Conservation (phyloP, 2,888 invertebrate species). For the Atrina japonica region DNA sequence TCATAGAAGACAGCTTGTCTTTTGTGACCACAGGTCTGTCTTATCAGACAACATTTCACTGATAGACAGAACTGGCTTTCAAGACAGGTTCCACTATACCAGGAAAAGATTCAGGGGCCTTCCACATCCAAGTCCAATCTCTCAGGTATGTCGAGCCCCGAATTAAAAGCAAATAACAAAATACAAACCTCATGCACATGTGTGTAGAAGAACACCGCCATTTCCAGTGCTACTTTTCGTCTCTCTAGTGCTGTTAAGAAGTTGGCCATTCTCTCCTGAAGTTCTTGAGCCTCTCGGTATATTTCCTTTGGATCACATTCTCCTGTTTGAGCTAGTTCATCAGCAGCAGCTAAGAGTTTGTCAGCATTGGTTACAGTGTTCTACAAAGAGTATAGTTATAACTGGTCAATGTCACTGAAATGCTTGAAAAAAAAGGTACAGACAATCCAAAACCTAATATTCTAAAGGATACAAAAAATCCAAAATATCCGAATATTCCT, state of each 20-base stretch:
- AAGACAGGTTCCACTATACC: neutral
- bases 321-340: slow-evolving; percentile 93
- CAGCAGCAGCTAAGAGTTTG: slow-evolving; percentile 96
- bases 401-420: too few relatives aligned
- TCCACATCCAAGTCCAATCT: too few relatives aligned
- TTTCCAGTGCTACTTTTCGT: slow-evolving; percentile 92
- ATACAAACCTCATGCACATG: slow-evolving; percentile 92
- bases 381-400: slow-evolving; percentile 70
- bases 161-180: neutral
- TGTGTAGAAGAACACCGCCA: slow-evolving; percentile 96
- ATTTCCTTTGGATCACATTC: slow-evolving; percentile 98
- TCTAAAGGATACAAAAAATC: too few relatives aligned
- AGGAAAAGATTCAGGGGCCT: too few relatives aligned
- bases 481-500: too few relatives aligned
- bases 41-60: neutral
- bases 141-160: neutral
- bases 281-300: slow-evolving; percentile 94
- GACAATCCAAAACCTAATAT: too few relatives aligned
- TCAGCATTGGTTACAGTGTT: slow-evolving; percentile 99
- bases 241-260: slow-evolving; percentile 96
- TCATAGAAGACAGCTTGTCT: too few relatives aligned
- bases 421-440: too few relatives aligned
- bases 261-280: slow-evolving; percentile 95
- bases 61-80: neutral
- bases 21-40: too few relatives aligned